phyloP scores from a whole-genome alignment of 2,797 vertebrate genomes.

The Australoheros facetus region DNA sequence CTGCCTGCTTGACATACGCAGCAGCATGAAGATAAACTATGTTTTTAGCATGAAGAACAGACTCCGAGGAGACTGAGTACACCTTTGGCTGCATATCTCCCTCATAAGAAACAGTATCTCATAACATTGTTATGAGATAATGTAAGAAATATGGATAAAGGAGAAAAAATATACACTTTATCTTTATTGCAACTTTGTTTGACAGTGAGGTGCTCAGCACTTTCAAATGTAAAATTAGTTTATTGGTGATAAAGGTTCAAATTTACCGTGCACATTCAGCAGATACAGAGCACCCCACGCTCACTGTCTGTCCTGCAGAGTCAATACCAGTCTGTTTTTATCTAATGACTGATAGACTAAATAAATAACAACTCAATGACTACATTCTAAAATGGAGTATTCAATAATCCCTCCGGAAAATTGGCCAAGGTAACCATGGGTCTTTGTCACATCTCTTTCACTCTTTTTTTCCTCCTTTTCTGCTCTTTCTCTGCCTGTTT shows the following conservation, averaged over 20 bases:
- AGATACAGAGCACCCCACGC: conserved; percentile 32
- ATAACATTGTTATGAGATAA: not conserved
- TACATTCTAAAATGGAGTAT: conserved; percentile 56
- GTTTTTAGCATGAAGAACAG: not conserved
- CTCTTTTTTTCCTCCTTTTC: not conserved
- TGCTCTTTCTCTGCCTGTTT: not conserved
- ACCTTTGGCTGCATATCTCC: not conserved
- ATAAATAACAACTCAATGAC: conserved; percentile 66
- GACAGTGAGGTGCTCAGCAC: not conserved
- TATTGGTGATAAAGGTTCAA: not conserved
- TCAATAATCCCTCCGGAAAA: conserved; percentile 56
- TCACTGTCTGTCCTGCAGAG: conserved; percentile 27
- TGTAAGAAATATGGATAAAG: not conserved
- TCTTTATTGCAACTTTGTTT: not conserved
- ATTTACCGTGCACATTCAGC: conserved; percentile 23
- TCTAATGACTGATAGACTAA: conserved; percentile 64
- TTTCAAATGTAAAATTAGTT: conserved; percentile 1
- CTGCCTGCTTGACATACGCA: not conserved
- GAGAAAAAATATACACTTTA: not conserved
- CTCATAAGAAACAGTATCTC: not conserved
- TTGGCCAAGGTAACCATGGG: conserved; percentile 25
- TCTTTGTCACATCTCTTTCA: conserved; percentile 24
- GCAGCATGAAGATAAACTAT: not conserved
- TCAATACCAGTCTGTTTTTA: conserved; percentile 49
- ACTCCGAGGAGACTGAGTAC: not conserved